A percentile compares a stretch with the other conserved stretches of the same genome.
These are phyloP conservation scores for Nylanderia fulva DNA, from an alignment of 1,140 invertebrate genomes.

Conservation along the genomic window DNA sequence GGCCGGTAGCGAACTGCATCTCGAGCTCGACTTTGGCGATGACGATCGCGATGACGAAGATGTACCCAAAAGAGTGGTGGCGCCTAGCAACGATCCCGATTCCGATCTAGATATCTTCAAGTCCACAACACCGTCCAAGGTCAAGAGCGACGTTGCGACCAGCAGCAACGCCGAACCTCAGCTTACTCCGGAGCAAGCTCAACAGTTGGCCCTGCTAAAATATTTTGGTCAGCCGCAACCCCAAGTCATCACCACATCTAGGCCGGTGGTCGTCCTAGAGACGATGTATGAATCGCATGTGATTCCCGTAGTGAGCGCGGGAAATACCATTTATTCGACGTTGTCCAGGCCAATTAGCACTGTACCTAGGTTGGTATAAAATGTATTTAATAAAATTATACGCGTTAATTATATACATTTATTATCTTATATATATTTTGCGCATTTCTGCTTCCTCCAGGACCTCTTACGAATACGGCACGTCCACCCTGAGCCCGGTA, in stretches of 20 bases:
- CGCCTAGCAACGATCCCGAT: conserved; percentile 88
- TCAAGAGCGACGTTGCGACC: conserved; percentile 79
- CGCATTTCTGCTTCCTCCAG: conserved; percentile 50
- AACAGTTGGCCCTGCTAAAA: conserved; percentile 90
- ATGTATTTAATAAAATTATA: conserved; percentile 18
- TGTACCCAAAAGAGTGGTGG: conserved; percentile 86
- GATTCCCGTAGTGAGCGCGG: conserved; percentile 89
- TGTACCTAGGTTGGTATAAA: conserved; percentile 82
- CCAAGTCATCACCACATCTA: conserved; percentile 91
- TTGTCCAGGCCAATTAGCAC: conserved; percentile 91
- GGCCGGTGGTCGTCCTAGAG: conserved; percentile 91
- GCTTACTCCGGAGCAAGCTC: conserved; percentile 90
- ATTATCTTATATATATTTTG: not conserved
- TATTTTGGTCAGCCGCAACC: conserved; percentile 90
- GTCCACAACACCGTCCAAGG: conserved; percentile 85
- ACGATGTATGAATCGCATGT: conserved; percentile 93
- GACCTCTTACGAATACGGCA: conserved; percentile 91
- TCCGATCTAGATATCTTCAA: conserved; percentile 88
- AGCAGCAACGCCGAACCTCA: conserved; percentile 81
- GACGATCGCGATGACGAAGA: conserved; percentile 91
- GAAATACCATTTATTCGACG: conserved; percentile 91
- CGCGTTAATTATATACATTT: not conserved
- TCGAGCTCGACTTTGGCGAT: conserved; percentile 94
- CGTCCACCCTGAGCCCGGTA: conserved; percentile 87
- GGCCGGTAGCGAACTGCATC: conserved; percentile 94